Conservation (phyloP, 2,113 vertebrate species). For the Arizona elegans region DNA sequence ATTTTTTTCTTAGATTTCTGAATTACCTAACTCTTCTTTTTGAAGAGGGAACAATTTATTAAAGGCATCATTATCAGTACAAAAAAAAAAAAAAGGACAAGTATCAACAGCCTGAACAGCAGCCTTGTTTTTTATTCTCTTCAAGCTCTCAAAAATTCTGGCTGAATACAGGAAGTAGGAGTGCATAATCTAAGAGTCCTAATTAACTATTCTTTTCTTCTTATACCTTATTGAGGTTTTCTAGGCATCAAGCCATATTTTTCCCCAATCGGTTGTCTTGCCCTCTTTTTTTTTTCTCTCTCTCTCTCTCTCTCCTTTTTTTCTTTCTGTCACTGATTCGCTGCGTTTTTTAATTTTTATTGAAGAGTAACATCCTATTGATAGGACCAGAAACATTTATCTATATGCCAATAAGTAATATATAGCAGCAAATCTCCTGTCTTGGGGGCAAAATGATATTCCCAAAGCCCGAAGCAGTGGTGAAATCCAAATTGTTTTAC, state of each 20-base stretch:
- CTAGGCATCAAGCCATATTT: constrained; percentile 59
- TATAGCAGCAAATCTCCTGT: constrained; percentile 39
- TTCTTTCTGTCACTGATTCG: neutral
- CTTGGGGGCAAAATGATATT: neutral
- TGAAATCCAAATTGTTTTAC: no score
- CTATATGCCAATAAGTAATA: constrained; percentile 27
- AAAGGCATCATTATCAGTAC: neutral
- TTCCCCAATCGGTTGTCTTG: constrained; percentile 1
- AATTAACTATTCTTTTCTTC: constrained; percentile 62
- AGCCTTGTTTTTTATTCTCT: neutral
- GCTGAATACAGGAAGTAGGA: constrained; percentile 31
- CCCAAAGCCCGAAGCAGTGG: neutral
- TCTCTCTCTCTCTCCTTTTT: constrained; percentile 5
- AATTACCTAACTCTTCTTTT: neutral
- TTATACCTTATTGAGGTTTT: constrained; percentile 64
- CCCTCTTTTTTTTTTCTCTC: neutral
- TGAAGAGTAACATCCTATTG: constrained; percentile 49
- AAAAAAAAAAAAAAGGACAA: neutral
- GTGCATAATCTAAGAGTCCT: constrained; percentile 45
- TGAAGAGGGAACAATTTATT: neutral
- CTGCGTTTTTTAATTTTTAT: constrained; percentile 55
- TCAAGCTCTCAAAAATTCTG: constrained; percentile 35
- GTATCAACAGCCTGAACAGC: neutral
- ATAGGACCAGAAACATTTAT: constrained; percentile 43
- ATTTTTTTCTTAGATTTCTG: neutral